Base-by-base conservation (phyloP, 2,888 invertebrate species). In the Amphimallon solstitiale region DNA sequence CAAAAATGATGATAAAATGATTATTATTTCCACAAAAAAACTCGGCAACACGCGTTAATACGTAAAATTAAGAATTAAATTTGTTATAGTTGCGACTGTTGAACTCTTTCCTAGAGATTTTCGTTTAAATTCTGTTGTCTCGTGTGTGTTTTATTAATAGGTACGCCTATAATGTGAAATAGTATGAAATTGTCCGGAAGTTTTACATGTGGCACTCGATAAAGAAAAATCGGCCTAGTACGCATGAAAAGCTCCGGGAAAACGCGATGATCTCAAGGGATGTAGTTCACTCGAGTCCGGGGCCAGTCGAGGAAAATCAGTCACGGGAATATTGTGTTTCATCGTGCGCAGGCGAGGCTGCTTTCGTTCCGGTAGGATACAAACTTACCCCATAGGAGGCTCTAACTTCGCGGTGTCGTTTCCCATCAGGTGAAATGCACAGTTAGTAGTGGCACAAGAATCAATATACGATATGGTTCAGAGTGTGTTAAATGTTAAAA, bases 391-490 rank as follows among this genome's bases (percentile, higher is more conserved):
- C 68, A 54, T 29, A 29, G 49, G 69, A 70, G 63, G 68, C 70
- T 66, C 68, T 40, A 65, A 52, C 66, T 71, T 63, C 56, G 61
- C 67, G 67, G 65, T 70, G 56, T 69, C 70, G 68, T 68, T 68
- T 29, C 9, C n/a, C 29, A 29, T 29, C 72, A 74, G 74, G 74
- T 74, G 70, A 73, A 72, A 73, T 29, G 9, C 6, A 29, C 29
- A 29, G n/a, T n/a, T n/a, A n/a, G n/a, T 73, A 72, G 73, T 74
- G 73, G 74, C 70, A 72, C 69, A 68, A 71, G 71, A 72, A 74
- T 74, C 74, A 73, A 74, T 74, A 74, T 74, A 72, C 71, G 71
- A 68, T 71, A 73, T 72, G 73, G 72, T 29, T 29, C 5, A 29
- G 5, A 29, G 29, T 29, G 29, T 29, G 5, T 7, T 29, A 29